Evolutionary conservation across 2,888 invertebrate species (phyloP).

Genomic region (Amiota communis): DNA sequence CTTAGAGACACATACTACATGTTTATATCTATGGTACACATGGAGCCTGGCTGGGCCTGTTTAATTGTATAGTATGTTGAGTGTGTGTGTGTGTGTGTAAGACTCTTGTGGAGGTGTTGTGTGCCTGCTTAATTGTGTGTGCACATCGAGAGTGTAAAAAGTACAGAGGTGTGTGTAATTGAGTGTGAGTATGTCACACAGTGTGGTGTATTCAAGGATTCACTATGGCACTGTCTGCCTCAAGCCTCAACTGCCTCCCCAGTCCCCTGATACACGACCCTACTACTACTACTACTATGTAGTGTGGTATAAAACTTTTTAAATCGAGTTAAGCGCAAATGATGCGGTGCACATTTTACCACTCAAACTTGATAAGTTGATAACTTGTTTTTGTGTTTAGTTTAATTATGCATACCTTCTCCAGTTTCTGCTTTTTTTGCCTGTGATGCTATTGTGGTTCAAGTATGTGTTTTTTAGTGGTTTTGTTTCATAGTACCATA

Average conservation of each 20-base stretch:
- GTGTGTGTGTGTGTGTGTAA: slow-evolving; percentile 33
- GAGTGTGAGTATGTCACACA: slow-evolving; percentile 47
- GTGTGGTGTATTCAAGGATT: slow-evolving; percentile 44
- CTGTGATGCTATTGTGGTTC: background rate
- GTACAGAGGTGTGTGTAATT: slow-evolving; percentile 47
- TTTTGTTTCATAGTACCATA: too few species aligned
- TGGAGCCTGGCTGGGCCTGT: slow-evolving; percentile 37
- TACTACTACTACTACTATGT: slow-evolving; percentile 27
- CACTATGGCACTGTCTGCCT: slow-evolving; percentile 24
- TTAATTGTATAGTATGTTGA: slow-evolving; percentile 24
- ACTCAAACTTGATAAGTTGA: slow-evolving; percentile 60
- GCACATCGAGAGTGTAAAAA: slow-evolving; percentile 24
- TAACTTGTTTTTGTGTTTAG: slow-evolving; percentile 52
- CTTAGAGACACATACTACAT: slow-evolving; percentile 22
- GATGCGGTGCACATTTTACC: slow-evolving; percentile 50
- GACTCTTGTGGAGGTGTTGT: slow-evolving; percentile 27
- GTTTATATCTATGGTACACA: too few species aligned
- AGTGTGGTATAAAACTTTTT: slow-evolving; percentile 60
- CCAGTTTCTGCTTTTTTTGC: slow-evolving; percentile 11
- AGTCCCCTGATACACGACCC: slow-evolving; percentile 21
- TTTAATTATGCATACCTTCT: slow-evolving; percentile 25
- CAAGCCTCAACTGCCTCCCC: slow-evolving; percentile 40
- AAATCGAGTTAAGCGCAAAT: slow-evolving; percentile 65
- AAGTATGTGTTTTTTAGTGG: too few species aligned
- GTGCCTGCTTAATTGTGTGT: slow-evolving; percentile 57